Percentiles rank a stretch among this genome's conserved stretches.
These are phyloP conservation scores for Arge pagana DNA, from an alignment of 2,888 invertebrate species.

Conservation along the genomic window DNA sequence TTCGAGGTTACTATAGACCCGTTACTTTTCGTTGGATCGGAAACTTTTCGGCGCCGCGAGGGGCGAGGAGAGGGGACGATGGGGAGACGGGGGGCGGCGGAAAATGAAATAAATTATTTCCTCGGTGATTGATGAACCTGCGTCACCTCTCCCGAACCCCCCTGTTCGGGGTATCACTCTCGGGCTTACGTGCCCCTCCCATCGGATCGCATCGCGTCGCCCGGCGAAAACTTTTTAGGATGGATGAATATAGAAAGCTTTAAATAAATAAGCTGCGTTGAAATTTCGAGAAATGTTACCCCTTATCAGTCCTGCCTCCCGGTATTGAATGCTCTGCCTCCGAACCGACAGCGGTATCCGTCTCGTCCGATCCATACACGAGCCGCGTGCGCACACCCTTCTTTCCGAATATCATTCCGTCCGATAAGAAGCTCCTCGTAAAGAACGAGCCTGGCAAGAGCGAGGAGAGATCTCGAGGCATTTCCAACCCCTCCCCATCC, in stretches of 20 bases:
- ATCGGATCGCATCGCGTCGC: background rate
- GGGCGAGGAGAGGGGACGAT: slow-evolving; percentile 8
- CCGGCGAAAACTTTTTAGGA: slow-evolving; percentile 10
- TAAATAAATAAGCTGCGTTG: slow-evolving; percentile 15
- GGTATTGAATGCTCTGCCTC: slow-evolving; percentile 14
- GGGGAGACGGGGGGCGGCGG: slow-evolving; percentile 14
- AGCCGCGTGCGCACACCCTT: too few relatives aligned
- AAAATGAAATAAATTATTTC: slow-evolving; percentile 45
- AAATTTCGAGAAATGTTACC: slow-evolving; percentile 18
- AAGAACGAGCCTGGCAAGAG: slow-evolving; percentile 5
- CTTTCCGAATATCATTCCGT: slow-evolving; percentile 14
- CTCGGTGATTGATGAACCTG: slow-evolving; percentile 44
- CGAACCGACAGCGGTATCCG: too few relatives aligned
- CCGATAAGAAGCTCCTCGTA: too few relatives aligned
- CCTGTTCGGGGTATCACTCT: background rate
- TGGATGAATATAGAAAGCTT: slow-evolving; percentile 16
- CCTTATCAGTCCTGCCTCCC: slow-evolving; percentile 17
- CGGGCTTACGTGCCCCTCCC: background rate
- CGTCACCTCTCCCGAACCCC: slow-evolving; percentile 3
- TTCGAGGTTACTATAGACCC: background rate
- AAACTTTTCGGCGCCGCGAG: slow-evolving; percentile 13
- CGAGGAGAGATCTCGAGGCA: slow-evolving; percentile 5
- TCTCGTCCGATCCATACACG: slow-evolving; percentile 14
- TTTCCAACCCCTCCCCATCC: background rate
- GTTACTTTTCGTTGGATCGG: slow-evolving; percentile 13